A percentile compares a stretch with the other conserved stretches of the same genome.
Evolutionary conservation across 2,797 vertebrate species (phyloP).

Genomic region (Nyctibius grandis): DNA sequence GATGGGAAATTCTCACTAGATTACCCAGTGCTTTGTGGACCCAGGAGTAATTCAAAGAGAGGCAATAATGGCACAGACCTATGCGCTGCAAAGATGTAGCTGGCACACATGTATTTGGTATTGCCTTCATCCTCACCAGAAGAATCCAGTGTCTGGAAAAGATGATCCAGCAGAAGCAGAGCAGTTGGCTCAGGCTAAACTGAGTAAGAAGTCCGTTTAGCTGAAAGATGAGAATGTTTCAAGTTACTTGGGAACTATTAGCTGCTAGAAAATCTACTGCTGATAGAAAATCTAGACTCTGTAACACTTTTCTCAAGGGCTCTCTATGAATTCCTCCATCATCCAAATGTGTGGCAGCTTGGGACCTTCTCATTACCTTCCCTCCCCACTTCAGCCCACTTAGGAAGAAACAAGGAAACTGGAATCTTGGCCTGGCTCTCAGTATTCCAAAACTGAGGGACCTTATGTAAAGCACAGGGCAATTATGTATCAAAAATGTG

Average conservation of each 20-base stretch:
- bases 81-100: not conserved
- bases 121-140: not conserved
- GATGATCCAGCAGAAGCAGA: not conserved
- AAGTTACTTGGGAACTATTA: not conserved
- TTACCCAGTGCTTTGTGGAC: not conserved
- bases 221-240: not conserved
- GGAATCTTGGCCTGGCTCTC: not conserved
- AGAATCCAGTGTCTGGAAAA: not conserved
- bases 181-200: not conserved
- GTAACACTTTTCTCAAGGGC: not conserved
- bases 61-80: not conserved
- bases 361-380: not conserved
- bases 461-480: not conserved
- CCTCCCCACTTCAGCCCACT: not conserved
- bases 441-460: not conserved
- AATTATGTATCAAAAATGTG: not conserved
- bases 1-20: not conserved
- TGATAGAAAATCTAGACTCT: not conserved
- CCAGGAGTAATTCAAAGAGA: not conserved
- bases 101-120: not conserved
- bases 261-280: not conserved
- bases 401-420: not conserved
- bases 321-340: not conserved
- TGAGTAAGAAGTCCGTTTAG: not conserved
- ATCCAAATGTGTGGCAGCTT: not conserved